Conservation (phyloP, 64 coral and sea anemone species). For the Cladopsammia gracilis region DNA sequence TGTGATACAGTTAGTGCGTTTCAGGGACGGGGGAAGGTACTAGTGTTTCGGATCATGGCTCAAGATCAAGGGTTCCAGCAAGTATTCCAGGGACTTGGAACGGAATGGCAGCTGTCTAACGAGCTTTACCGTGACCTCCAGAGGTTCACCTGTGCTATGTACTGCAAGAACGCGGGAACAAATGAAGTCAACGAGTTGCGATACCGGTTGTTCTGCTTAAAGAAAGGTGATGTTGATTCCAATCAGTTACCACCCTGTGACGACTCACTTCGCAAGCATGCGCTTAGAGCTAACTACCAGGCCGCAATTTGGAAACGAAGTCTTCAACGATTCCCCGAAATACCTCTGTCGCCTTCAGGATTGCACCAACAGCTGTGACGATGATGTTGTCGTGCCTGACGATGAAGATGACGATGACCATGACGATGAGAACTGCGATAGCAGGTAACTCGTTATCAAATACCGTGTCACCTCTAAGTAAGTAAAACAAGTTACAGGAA, state of each 20-base stretch:
- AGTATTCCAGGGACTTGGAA: constrained; percentile 45
- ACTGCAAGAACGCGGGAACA: constrained; percentile 10
- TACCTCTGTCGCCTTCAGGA: constrained; percentile 36
- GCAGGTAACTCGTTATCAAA: neutral
- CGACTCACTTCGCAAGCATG: constrained; percentile 20
- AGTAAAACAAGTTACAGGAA: constrained; percentile 37
- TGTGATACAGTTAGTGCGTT: constrained; percentile 79
- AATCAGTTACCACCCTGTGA: constrained; percentile 43
- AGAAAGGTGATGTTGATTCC: constrained; percentile 23
- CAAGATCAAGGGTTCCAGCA: neutral
- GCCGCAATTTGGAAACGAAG: constrained; percentile 15
- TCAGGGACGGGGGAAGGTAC: constrained; percentile 47
- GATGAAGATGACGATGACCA: constrained; percentile 4
- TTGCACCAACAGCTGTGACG: neutral
- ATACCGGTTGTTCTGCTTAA: constrained; percentile 23
- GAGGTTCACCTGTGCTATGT: constrained; percentile 36
- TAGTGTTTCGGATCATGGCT: neutral
- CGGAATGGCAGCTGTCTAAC: constrained; percentile 31
- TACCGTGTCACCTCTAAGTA: constrained; percentile 30
- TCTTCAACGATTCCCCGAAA: constrained; percentile 32
- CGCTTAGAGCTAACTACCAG: constrained; percentile 25
- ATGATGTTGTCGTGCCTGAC: constrained; percentile 15
- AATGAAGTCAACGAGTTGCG: constrained; percentile 25
- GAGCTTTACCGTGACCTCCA: neutral
- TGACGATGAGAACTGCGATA: neutral